A percentile compares a stretch with the other conserved stretches of the same genome.
These are phyloP conservation scores for Zaprionus taronus DNA, from an alignment of 1,140 invertebrate species.

Conservation along the genomic window DNA sequence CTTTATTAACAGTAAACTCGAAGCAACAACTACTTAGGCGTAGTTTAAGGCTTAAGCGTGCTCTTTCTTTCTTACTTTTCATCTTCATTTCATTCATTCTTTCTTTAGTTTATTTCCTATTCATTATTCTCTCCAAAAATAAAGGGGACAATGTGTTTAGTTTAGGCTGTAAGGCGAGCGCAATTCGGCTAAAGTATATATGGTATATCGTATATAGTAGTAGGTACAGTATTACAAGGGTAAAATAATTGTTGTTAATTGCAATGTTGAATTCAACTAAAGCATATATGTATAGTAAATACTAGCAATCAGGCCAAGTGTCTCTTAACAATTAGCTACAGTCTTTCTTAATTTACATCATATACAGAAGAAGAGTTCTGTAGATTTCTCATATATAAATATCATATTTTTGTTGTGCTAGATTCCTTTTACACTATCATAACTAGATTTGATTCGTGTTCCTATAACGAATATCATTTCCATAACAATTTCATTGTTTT, in stretches of 20 bases:
- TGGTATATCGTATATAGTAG: not conserved
- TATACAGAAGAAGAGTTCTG: conserved; percentile 29
- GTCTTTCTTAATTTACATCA: conserved; percentile 73
- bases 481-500: conserved; percentile 65
- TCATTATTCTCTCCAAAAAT: conserved; percentile 19
- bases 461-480: conserved; percentile 25
- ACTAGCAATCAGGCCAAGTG: conserved; percentile 53
- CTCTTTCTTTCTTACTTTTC: not conserved
- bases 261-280: conserved; percentile 3
- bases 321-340: conserved; percentile 75
- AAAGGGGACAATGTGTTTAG: conserved; percentile 13
- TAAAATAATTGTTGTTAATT: conserved; percentile 14
- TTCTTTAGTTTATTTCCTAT: not conserved
- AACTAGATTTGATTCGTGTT: conserved; percentile 57
- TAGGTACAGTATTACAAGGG: not conserved
- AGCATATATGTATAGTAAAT: conserved; percentile 3
- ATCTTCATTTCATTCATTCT: not conserved
- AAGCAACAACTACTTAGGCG: conserved; percentile 38
- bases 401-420: conserved; percentile 40
- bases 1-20: conserved; percentile 25
- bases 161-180: conserved; percentile 30
- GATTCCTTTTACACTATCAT: conserved; percentile 35
- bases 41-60: conserved; percentile 42
- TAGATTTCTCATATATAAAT: conserved; percentile 26
- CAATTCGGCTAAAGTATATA: conserved; percentile 11